Evolutionary conservation across 2,797 vertebrate species (phyloP).

Genomic region (Argentina silus): DNA sequence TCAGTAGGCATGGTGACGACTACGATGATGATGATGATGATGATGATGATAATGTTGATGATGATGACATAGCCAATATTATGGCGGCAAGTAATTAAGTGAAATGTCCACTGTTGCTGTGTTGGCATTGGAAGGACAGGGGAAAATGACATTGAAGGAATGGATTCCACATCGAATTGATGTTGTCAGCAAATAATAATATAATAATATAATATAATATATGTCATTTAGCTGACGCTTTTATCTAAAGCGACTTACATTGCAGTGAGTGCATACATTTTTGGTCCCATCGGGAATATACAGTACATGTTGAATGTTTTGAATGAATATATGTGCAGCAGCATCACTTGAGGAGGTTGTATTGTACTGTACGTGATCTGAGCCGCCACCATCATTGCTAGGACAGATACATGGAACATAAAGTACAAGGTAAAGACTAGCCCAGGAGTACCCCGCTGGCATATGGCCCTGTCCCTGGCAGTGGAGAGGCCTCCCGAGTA

Average conservation of each 20-base stretch:
- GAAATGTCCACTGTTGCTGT: neutral
- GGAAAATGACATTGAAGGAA: neutral
- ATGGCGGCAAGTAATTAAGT: neutral
- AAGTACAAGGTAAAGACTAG: neutral
- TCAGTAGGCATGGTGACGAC: neutral
- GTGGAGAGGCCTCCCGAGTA: conserved; percentile 6
- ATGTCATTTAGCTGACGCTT: too few species aligned
- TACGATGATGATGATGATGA: neutral
- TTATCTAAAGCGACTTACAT: too few species aligned
- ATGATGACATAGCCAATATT: neutral
- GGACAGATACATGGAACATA: neutral
- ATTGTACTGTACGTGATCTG: neutral
- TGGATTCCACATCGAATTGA: neutral
- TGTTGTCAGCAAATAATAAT: neutral
- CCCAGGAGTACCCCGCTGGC: conserved; percentile 11
- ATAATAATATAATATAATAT: too few species aligned
- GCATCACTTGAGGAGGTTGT: too few species aligned
- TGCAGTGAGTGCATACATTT: too few species aligned
- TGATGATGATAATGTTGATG: neutral
- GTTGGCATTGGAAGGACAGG: neutral
- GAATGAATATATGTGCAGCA: too few species aligned
- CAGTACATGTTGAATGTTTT: too few species aligned
- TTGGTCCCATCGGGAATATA: too few species aligned
- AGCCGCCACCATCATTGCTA: neutral
- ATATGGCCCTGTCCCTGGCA: conserved; percentile 20